Conservation (phyloP, 1,140 invertebrate species). For the Coptotermes formosanus region DNA sequence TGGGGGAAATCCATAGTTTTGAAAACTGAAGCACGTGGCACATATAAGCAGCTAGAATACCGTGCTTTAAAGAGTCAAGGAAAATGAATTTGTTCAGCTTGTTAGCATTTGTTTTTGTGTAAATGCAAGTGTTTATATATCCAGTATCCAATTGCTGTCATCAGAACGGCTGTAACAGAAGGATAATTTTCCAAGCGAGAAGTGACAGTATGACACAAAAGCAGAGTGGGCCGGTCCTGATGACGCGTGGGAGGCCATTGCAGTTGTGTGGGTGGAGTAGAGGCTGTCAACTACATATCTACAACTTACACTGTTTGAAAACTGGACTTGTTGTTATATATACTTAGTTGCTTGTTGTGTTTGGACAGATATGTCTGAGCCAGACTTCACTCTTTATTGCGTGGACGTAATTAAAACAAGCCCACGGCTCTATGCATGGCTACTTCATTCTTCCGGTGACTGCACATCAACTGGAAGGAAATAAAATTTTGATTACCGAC, state of each 20-base stretch:
- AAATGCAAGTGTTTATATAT: neutral
- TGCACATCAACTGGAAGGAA: neutral
- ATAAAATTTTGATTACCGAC: neutral
- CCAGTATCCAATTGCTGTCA: neutral
- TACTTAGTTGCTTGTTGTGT: neutral
- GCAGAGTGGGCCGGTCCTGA: neutral
- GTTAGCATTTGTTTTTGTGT: neutral
- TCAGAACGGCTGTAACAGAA: neutral
- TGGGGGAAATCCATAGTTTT: too few species aligned
- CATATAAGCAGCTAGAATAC: too few species aligned
- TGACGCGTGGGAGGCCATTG: neutral
- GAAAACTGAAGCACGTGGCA: too few species aligned
- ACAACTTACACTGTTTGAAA: constrained; percentile 4
- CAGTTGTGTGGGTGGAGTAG: neutral
- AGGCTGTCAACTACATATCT: neutral
- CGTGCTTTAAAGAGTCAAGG: too few species aligned
- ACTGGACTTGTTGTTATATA: neutral
- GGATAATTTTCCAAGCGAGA: neutral
- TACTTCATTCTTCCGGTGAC: neutral
- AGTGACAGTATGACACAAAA: neutral
- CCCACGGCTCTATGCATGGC: neutral
- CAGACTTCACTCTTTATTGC: neutral
- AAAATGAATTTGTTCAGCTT: neutral
- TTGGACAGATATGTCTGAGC: neutral
- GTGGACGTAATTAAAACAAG: neutral